Evolutionary conservation across 1,140 invertebrate genomes (phyloP).

Genomic region (Harpegnathos saltator): DNA sequence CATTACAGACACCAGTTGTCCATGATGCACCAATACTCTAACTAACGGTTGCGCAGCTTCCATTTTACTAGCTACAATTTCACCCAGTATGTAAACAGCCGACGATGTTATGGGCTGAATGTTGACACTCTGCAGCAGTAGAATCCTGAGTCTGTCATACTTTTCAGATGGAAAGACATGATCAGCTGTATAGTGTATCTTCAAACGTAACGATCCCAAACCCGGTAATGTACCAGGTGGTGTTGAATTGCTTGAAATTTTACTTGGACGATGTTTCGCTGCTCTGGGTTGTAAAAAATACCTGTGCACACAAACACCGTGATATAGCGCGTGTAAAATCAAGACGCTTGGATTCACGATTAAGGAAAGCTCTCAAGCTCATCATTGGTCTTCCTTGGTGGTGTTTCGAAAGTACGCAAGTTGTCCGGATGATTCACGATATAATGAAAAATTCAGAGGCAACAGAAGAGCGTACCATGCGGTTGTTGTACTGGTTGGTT

Average conservation of each 20-base stretch:
- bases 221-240: conserved; percentile 89
- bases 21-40: conserved; percentile 93
- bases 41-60: conserved; percentile 95
- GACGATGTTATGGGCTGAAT: conserved; percentile 93
- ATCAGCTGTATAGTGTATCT: conserved; percentile 95
- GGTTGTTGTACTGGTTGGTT: conserved; percentile 87
- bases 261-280: conserved; percentile 87
- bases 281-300: conserved; percentile 94
- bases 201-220: conserved; percentile 93
- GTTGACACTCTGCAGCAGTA: conserved; percentile 91
- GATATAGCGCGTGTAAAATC: not conserved
- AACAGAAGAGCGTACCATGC: conserved; percentile 85
- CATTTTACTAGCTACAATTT: conserved; percentile 93
- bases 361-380: not conserved
- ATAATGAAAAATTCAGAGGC: not conserved
- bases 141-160: conserved; percentile 91
- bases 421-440: not conserved
- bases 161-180: conserved; percentile 93
- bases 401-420: not conserved
- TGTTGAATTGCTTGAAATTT: conserved; percentile 88
- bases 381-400: not conserved
- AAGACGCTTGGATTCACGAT: not conserved
- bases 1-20: conserved; percentile 93
- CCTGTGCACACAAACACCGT: conserved; percentile 85
- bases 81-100: conserved; percentile 94